These are phyloP conservation scores for Drosophila anceps DNA, from an alignment of 2,888 invertebrate genomes.

Conservation along the genomic window DNA sequence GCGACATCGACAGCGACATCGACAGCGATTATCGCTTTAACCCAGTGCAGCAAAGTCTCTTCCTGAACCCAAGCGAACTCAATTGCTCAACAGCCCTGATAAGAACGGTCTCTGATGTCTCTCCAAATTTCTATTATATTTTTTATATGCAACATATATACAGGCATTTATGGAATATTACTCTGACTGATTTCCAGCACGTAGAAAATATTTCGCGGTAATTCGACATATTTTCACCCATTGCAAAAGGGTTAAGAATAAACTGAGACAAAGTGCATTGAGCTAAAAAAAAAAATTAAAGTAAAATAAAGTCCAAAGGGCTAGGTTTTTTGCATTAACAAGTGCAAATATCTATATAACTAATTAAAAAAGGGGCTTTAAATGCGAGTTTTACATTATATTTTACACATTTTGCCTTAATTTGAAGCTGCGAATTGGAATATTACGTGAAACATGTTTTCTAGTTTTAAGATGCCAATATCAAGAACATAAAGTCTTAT, in stretches of 20 bases:
- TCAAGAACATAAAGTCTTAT: too few species aligned
- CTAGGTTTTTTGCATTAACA: constrained; percentile 25
- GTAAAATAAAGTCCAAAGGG: constrained; percentile 17
- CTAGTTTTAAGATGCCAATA: too few species aligned
- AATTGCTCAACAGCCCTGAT: constrained; percentile 42
- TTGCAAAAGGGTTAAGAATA: neutral
- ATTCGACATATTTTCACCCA: neutral
- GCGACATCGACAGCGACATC: neutral
- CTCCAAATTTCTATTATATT: constrained; percentile 15
- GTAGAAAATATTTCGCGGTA: constrained; percentile 11
- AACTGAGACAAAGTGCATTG: constrained; percentile 50
- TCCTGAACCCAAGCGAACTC: constrained; percentile 49
- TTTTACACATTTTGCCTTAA: too few species aligned
- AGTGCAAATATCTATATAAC: neutral
- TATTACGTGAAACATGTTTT: too few species aligned
- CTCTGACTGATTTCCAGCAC: constrained; percentile 15
- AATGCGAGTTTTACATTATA: too few species aligned
- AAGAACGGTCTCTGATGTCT: constrained; percentile 35
- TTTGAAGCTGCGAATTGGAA: too few species aligned
- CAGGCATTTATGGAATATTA: neutral
- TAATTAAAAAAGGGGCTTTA: too few species aligned
- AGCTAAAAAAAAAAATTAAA: neutral
- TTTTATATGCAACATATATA: neutral
- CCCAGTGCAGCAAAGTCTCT: constrained; percentile 40
- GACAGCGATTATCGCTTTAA: constrained; percentile 36